These are phyloP conservation scores for Panagrolaimus sp. DNA, from an alignment of 1,140 invertebrate genomes.

Conservation along the genomic window DNA sequence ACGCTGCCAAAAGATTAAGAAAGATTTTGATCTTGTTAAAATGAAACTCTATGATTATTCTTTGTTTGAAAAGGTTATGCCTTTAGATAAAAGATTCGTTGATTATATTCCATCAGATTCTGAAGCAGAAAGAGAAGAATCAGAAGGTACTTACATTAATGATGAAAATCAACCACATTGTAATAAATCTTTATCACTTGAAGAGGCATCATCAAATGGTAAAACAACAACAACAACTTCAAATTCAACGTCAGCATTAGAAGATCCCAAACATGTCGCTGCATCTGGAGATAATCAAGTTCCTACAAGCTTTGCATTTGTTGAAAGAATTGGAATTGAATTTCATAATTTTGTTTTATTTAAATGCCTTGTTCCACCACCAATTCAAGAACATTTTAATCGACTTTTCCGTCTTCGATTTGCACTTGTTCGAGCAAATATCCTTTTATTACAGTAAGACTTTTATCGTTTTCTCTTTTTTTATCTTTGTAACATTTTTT, in stretches of 20 bases:
- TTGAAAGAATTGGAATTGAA: constrained; percentile 5
- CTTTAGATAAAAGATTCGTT: neutral
- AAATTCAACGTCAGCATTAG: too few species aligned
- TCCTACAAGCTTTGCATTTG: neutral
- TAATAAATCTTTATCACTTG: too few species aligned
- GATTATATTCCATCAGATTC: neutral
- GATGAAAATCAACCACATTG: too few species aligned
- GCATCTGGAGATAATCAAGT: neutral
- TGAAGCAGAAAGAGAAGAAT: neutral
- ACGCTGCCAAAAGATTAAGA: neutral
- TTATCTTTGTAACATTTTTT: too few species aligned
- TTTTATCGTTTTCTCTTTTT: too few species aligned
- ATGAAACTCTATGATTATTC: neutral
- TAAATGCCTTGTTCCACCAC: neutral
- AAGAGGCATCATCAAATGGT: too few species aligned
- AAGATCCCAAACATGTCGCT: neutral
- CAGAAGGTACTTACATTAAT: neutral
- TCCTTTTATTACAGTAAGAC: neutral
- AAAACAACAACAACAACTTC: too few species aligned
- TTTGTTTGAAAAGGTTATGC: neutral
- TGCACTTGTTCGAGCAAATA: neutral
- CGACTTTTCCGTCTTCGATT: constrained; percentile 4
- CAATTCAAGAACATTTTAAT: neutral
- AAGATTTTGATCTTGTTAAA: constrained; percentile 1
- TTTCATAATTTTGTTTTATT: neutral